Evolutionary conservation across 2,113 vertebrate genomes (phyloP), one percentile per base, ranked within the genome.

Genomic region (Erpornis zantholeuca): DNA sequence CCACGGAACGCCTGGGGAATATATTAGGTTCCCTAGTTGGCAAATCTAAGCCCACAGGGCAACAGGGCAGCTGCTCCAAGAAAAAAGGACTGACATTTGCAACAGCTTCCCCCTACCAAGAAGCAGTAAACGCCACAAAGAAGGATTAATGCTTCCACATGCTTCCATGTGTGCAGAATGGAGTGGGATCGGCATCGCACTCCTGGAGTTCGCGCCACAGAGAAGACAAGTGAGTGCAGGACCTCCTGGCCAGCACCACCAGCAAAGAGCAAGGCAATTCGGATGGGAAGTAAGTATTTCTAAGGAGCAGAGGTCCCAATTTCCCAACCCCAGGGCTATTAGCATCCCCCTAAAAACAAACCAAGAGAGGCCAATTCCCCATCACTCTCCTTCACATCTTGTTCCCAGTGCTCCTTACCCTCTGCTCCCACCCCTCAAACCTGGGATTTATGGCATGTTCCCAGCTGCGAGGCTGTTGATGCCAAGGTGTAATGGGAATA

Each of bases 221-320:
- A 80, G 66, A 52, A 27, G 36, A 49, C 28, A 61, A n/a, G 23
- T 0, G 0, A 80, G 53, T 0, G 0, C 25, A 27, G 36, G 36
- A 71, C 28, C 36, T 57, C 9, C 0, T 53, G 63, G 42, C 15
- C 61, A 79, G 47, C 12, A 28, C 40, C 60, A 73, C 31, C 25
- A 29, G 21, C 10, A 9, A 69, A 69, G 65, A 72, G 36, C 29
- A 22, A 45, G 5, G 19, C 40, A 59, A 73, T 40, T 7, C 20
- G 10, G 15, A 61, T 2, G 4, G 38, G n/a, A 89, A 45, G 4
- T 10, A 47, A 49, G 33, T 47, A 45, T 36, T 66, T 73, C 53
- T n/a, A 82, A 47, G 56, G 25, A 76, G 42, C 38, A 61, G 12
- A 3, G 0, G 27, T 50, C 11, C 23, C 15, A 24, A 0, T 31